Evolutionary conservation across 2,797 vertebrate genomes (phyloP).

Genomic region (Ctenopoma multispine): DNA sequence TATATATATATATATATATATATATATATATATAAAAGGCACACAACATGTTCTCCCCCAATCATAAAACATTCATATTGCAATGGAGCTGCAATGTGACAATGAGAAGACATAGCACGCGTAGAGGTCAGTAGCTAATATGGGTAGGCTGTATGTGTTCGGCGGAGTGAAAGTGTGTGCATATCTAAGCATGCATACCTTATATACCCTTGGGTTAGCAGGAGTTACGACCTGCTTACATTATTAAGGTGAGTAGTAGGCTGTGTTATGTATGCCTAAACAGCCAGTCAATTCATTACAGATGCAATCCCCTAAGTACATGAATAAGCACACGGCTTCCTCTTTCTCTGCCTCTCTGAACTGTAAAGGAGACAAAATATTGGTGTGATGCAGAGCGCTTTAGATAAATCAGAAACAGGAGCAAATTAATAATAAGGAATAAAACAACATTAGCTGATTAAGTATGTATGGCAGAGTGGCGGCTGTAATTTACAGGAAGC

Average conservation of each 20-base stretch:
- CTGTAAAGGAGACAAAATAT: slow-evolving; percentile 82
- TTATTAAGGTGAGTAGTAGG: slow-evolving; percentile 83
- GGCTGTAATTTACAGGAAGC: slow-evolving; percentile 84
- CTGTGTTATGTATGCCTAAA: slow-evolving; percentile 80
- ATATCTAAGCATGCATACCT: slow-evolving; percentile 57
- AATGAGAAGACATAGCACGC: slow-evolving; percentile 63
- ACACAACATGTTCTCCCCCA: slow-evolving; percentile 22
- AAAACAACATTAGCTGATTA: slow-evolving; percentile 90
- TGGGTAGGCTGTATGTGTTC: slow-evolving; percentile 60
- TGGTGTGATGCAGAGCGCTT: slow-evolving; percentile 77
- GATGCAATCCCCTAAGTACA: slow-evolving; percentile 85
- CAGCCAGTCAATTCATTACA: slow-evolving; percentile 81
- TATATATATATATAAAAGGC: slow-evolving; percentile 20
- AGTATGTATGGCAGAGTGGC: slow-evolving; percentile 83
- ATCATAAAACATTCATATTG: slow-evolving; percentile 71
- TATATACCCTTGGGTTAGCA: slow-evolving; percentile 80
- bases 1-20: no score
- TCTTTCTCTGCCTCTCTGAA: slow-evolving; percentile 66
- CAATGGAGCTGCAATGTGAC: slow-evolving; percentile 62
- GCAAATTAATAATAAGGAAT: slow-evolving; percentile 87
- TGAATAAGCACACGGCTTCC: slow-evolving; percentile 73
- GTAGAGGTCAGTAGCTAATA: slow-evolving; percentile 76
- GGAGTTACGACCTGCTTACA: slow-evolving; percentile 81
- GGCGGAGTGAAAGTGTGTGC: slow-evolving; percentile 33
- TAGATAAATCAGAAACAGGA: slow-evolving; percentile 81